These are phyloP conservation scores for Laothoe populi DNA, from an alignment of 2,888 invertebrate genomes.

Conservation along the genomic window DNA sequence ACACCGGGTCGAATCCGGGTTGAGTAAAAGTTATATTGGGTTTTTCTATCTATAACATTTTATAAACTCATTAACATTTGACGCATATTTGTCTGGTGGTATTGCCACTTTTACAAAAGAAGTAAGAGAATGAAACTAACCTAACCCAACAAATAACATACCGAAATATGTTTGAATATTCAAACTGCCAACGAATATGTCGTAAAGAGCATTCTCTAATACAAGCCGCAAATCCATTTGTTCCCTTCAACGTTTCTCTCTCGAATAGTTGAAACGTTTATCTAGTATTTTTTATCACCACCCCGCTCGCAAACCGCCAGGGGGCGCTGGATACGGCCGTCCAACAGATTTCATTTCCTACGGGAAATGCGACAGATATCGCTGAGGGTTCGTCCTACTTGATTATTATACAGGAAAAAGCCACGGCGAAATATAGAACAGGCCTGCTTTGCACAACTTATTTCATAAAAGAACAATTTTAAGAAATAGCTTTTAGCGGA, in stretches of 20 bases:
- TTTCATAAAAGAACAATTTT: conserved; percentile 9
- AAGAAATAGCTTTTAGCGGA: conserved; percentile 1
- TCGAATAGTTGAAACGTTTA: conserved; percentile 29
- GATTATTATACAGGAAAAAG: conserved; percentile 31
- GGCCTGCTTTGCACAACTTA: background rate
- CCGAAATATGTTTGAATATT: background rate
- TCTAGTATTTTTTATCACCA: conserved; percentile 33
- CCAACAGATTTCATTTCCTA: conserved; percentile 48
- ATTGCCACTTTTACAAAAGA: no score
- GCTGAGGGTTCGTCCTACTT: conserved; percentile 27
- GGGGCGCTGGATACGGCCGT: conserved; percentile 40
- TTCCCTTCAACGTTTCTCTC: conserved; percentile 21
- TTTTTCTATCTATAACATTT: no score
- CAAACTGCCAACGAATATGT: background rate
- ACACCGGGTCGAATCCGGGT: no score
- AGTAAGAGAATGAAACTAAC: no score
- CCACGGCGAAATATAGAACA: background rate
- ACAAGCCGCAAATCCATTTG: background rate
- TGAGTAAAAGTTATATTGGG: no score
- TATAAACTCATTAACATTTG: no score
- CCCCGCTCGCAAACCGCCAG: conserved; percentile 37
- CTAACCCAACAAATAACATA: no score
- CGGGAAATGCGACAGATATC: conserved; percentile 43
- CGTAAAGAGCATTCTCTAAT: background rate
- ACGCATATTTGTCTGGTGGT: no score